Evolutionary conservation across 1,140 invertebrate species (phyloP).

Genomic region (Drosophila aff.): DNA sequence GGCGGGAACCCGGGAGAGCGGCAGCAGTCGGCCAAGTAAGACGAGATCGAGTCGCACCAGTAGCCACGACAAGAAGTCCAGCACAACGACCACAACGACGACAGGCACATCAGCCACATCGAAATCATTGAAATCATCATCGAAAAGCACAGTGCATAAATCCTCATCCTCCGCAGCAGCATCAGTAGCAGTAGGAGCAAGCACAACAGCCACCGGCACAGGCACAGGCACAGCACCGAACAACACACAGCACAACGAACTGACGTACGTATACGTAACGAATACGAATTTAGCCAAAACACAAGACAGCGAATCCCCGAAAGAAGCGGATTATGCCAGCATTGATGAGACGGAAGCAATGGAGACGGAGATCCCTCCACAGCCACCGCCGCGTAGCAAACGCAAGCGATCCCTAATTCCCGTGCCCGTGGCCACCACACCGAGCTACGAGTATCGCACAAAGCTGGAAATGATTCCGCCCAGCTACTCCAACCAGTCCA

Average conservation of each 20-base stretch:
- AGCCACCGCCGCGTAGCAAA: constrained; percentile 64
- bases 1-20: constrained; percentile 41
- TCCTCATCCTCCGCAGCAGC: constrained; percentile 38
- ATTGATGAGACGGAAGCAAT: constrained; percentile 46
- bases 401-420: constrained; percentile 68
- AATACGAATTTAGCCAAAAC: constrained; percentile 82
- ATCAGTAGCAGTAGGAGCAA: constrained; percentile 28
- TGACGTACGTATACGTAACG: constrained; percentile 85
- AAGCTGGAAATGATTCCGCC: constrained; percentile 77
- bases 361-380: constrained; percentile 29
- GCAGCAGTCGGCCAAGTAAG: constrained; percentile 60
- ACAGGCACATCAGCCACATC: constrained; percentile 29
- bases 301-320: constrained; percentile 45
- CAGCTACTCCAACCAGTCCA: constrained; percentile 81
- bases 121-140: constrained; percentile 51
- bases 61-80: constrained; percentile 67
- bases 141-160: constrained; percentile 60
- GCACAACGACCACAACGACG: constrained; percentile 46
- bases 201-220: constrained; percentile 8
- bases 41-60: constrained; percentile 55
- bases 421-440: constrained; percentile 52
- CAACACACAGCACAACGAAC: constrained; percentile 69
- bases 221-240: constrained; percentile 32
- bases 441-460: constrained; percentile 72
- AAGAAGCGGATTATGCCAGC: constrained; percentile 61